Evolutionary conservation across 1,140 invertebrate species (phyloP).

Genomic region (Bactericera cockerelli): DNA sequence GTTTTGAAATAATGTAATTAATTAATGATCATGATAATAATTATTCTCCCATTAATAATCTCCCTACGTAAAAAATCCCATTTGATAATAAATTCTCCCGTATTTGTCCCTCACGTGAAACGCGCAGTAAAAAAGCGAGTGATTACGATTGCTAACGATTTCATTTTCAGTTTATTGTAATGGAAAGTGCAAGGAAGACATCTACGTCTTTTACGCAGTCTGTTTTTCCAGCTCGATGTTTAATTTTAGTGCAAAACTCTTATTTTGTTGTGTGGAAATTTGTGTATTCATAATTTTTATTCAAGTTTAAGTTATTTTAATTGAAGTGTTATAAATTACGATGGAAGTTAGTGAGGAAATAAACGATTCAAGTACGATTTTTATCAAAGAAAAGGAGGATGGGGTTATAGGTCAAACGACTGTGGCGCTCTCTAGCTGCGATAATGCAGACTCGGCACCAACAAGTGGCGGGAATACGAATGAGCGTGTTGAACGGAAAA

Average conservation of each 20-base stretch:
- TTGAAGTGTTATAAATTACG: neutral
- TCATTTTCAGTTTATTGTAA: neutral
- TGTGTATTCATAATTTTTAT: neutral
- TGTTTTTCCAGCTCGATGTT: neutral
- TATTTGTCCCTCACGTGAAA: too few species aligned
- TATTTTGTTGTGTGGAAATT: neutral
- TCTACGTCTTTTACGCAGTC: neutral
- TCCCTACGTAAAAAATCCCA: too few species aligned
- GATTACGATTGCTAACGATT: neutral
- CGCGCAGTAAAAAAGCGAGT: too few species aligned
- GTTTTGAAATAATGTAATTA: too few species aligned
- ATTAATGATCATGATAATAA: too few species aligned
- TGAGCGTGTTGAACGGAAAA: neutral
- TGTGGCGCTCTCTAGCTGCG: slow-evolving; percentile 3
- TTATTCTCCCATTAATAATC: too few species aligned
- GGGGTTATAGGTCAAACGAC: neutral
- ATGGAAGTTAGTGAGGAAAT: neutral
- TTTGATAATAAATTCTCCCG: too few species aligned
- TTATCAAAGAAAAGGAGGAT: neutral
- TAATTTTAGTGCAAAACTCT: neutral
- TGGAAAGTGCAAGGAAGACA: neutral
- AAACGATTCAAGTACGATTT: neutral
- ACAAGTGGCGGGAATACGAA: slow-evolving; percentile 7
- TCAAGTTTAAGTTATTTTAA: neutral
- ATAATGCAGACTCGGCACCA: slow-evolving; percentile 1